phyloP scores from a whole-genome alignment of 1,140 invertebrate species.

The Dendrolimus kikuchii region DNA sequence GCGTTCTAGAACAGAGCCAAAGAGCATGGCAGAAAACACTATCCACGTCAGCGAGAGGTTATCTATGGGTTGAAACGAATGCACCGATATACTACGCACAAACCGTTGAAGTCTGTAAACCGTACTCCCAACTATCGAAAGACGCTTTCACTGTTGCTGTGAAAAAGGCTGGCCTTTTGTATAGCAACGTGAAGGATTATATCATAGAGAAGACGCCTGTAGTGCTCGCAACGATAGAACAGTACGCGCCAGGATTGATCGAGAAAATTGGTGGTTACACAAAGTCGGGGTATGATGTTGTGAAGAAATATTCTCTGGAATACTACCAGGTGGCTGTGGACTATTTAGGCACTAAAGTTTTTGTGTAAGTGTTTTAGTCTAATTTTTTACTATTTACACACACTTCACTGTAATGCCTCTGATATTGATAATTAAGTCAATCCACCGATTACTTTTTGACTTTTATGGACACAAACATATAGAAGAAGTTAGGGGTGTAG shows the following conservation, averaged over 20 bases:
- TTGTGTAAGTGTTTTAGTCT: conserved; percentile 78
- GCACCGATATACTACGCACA: conserved; percentile 77
- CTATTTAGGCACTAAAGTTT: conserved; percentile 81
- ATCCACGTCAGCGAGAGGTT: conserved; percentile 72
- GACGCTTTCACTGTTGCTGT: conserved; percentile 72
- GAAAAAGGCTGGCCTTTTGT: conserved; percentile 71
- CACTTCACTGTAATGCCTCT: too few relatives aligned
- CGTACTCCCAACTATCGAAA: conserved; percentile 75
- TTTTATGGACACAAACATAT: too few relatives aligned
- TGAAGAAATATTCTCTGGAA: conserved; percentile 61
- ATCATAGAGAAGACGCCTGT: conserved; percentile 75
- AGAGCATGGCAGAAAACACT: conserved; percentile 73
- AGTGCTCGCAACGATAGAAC: conserved; percentile 76
- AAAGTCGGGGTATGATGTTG: conserved; percentile 42
- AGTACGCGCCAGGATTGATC: conserved; percentile 79
- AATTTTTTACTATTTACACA: conserved; percentile 3
- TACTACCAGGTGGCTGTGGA: conserved; percentile 63
- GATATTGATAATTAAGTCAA: too few relatives aligned
- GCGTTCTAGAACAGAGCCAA: conserved; percentile 75
- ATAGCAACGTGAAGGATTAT: conserved; percentile 70
- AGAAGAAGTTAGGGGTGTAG: too few relatives aligned
- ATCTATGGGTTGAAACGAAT: conserved; percentile 76
- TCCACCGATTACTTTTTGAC: too few relatives aligned
- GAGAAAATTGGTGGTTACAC: conserved; percentile 72
- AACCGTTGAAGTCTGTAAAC: conserved; percentile 70